phyloP scores from a whole-genome alignment of 2,797 vertebrate species.

The Pangasius larnaudii region DNA sequence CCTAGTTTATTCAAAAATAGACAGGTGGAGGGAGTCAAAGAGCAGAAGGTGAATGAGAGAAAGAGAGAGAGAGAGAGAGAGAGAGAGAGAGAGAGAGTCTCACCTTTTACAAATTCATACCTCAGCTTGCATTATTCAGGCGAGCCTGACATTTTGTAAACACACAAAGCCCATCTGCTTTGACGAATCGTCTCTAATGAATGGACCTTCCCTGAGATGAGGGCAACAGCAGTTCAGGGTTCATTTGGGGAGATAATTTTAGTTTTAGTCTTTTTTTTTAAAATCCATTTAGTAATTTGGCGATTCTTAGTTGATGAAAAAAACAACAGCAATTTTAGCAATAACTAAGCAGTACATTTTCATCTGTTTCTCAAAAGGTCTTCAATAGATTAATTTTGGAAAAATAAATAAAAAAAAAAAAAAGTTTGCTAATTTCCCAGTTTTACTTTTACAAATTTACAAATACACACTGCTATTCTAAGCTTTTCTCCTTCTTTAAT shows the following conservation, averaged over 20 bases:
- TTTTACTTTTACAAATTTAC: neutral
- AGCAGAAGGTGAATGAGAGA: slow-evolving; percentile 8
- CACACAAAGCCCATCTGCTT: slow-evolving; percentile 56
- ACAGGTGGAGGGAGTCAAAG: slow-evolving; percentile 50
- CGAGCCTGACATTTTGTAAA: slow-evolving; percentile 58
- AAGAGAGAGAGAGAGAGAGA: slow-evolving; percentile 36
- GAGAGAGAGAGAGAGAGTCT: slow-evolving; percentile 36
- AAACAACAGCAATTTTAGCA: neutral
- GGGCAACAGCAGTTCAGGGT: neutral
- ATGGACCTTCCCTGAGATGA: slow-evolving; percentile 54
- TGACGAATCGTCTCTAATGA: slow-evolving; percentile 62
- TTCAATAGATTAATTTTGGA: too few species aligned
- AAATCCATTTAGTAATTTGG: neutral
- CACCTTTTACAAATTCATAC: slow-evolving; percentile 62
- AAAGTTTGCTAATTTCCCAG: neutral
- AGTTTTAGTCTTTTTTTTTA: neutral
- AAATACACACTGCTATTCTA: neutral
- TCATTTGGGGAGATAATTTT: neutral
- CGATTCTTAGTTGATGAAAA: neutral
- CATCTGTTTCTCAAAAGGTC: neutral
- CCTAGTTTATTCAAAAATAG: slow-evolving; percentile 60
- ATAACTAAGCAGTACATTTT: neutral
- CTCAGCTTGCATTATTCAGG: slow-evolving; percentile 60
- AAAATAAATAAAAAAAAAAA: too few species aligned
- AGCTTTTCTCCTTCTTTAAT: neutral